Evolutionary conservation across 1,140 invertebrate species (phyloP).

Genomic region (Piezodorus guildinii): DNA sequence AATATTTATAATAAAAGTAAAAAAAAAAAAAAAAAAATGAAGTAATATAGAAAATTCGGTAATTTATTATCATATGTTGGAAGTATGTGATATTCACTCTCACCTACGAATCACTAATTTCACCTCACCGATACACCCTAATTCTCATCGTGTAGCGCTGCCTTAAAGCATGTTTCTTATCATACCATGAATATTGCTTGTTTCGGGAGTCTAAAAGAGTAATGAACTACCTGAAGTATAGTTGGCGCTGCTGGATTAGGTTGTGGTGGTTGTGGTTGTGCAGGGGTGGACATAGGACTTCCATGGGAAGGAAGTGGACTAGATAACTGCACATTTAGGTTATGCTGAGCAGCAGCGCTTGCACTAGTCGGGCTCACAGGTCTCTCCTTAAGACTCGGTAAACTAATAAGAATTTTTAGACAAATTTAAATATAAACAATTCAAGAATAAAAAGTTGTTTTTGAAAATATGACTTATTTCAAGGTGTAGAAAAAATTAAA

Average conservation of each 20-base stretch:
- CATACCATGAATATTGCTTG: too few species aligned
- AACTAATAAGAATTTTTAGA: background rate
- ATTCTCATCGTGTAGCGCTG: too few species aligned
- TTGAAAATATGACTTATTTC: background rate
- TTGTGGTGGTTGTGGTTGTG: constrained; percentile 25
- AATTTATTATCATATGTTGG: too few species aligned
- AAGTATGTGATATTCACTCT: too few species aligned
- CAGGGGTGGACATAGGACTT: constrained; percentile 31
- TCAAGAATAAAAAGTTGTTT: background rate
- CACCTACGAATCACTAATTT: too few species aligned
- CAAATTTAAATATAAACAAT: background rate
- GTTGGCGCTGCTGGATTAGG: constrained; percentile 22
- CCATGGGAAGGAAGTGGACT: constrained; percentile 46
- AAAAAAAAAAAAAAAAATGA: too few species aligned
- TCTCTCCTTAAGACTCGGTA: constrained; percentile 60
- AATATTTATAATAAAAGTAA: too few species aligned
- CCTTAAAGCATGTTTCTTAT: too few species aligned
- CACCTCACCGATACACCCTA: too few species aligned
- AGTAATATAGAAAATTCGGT: too few species aligned
- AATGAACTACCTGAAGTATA: constrained; percentile 12
- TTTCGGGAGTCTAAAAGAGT: background rate
- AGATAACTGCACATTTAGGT: constrained; percentile 32
- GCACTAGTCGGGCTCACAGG: constrained; percentile 54
- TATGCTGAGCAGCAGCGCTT: constrained; percentile 25
- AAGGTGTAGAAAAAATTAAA: too few species aligned